Evolutionary conservation across 1,140 invertebrate species (phyloP).

Genomic region (Drosophila repleta): DNA sequence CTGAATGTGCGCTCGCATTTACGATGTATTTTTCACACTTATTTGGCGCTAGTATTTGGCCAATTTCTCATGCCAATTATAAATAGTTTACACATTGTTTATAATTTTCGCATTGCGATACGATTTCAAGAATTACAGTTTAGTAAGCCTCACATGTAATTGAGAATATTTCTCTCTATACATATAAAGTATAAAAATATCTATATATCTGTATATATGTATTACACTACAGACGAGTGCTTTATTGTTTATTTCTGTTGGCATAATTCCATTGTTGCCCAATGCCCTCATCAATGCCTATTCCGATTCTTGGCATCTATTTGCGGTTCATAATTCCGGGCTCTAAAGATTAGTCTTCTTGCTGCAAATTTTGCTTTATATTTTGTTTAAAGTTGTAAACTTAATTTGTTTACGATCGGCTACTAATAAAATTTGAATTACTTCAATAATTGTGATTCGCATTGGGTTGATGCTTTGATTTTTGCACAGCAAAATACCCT

Average conservation of each 20-base stretch:
- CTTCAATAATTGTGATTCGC: slow-evolving; percentile 10
- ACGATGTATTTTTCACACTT: slow-evolving; percentile 38
- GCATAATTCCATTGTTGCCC: slow-evolving; percentile 46
- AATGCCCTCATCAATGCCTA: not conserved
- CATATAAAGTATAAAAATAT: slow-evolving; percentile 14
- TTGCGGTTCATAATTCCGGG: not conserved
- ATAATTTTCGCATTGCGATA: slow-evolving; percentile 29
- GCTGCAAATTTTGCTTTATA: slow-evolving; percentile 10
- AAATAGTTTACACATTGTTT: slow-evolving; percentile 45
- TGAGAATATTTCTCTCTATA: not conserved
- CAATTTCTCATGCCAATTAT: slow-evolving; percentile 43
- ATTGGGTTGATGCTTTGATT: slow-evolving; percentile 16
- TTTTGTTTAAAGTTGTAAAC: slow-evolving; percentile 32
- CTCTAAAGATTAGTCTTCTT: slow-evolving; percentile 1
- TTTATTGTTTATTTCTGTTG: slow-evolving; percentile 49
- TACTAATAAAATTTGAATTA: slow-evolving; percentile 55
- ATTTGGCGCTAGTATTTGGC: slow-evolving; percentile 22
- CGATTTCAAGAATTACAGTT: slow-evolving; percentile 4
- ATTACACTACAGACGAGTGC: not conserved
- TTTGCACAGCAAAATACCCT: not conserved
- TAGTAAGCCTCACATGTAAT: slow-evolving; percentile 2
- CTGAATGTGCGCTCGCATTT: slow-evolving; percentile 15
- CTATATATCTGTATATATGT: not conserved
- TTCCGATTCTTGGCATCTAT: not conserved
- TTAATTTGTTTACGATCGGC: slow-evolving; percentile 46